Conservation (phyloP, 2,113 vertebrate genomes). For the Egretta garzetta region DNA sequence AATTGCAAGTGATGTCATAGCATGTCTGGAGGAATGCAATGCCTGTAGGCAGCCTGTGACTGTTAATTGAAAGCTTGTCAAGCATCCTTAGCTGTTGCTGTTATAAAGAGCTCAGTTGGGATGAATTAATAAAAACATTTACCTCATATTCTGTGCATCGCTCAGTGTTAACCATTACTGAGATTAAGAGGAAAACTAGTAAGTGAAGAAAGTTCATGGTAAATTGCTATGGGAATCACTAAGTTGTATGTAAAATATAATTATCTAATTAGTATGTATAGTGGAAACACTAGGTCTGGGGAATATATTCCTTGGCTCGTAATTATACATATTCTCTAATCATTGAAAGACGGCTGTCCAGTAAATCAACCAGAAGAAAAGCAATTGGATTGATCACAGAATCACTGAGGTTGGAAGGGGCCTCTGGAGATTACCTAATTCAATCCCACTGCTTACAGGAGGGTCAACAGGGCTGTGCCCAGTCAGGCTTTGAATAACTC, state of each 20-base stretch:
- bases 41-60: neutral
- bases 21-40: neutral
- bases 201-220: neutral
- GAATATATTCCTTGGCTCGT: neutral
- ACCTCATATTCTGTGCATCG: neutral
- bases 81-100: neutral
- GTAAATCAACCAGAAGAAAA: neutral
- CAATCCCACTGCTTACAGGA: neutral
- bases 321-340: neutral
- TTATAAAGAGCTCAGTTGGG: neutral
- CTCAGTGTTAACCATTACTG: neutral
- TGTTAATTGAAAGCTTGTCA: neutral
- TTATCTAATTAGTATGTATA: neutral
- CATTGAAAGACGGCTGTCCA: neutral
- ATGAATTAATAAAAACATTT: slow-evolving; percentile 5
- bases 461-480: neutral
- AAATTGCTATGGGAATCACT: neutral
- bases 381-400: neutral
- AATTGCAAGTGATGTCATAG: neutral
- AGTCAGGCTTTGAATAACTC: neutral
- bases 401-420: neutral
- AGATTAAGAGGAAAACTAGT: neutral
- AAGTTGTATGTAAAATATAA: neutral
- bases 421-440: neutral
- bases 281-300: neutral